Percentiles rank a stretch among this genome's conserved stretches.
These are phyloP conservation scores for Mesoligia furuncula DNA, from an alignment of 2,888 invertebrate species.

Conservation along the genomic window DNA sequence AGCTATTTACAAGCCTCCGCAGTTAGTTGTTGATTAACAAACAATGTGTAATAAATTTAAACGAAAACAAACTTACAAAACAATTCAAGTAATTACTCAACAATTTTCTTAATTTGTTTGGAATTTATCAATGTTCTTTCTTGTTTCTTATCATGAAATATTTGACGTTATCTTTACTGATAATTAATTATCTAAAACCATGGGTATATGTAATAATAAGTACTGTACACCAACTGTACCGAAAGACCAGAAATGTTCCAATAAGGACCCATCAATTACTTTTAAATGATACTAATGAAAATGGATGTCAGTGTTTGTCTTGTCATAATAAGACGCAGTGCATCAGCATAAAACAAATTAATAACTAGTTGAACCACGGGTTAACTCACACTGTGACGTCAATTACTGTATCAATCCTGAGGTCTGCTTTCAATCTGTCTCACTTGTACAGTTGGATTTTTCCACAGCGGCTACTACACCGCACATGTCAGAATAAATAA, in stretches of 20 bases:
- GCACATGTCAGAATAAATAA: constrained; percentile 20
- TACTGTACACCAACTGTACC: not conserved
- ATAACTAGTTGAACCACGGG: constrained; percentile 4
- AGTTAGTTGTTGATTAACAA: constrained; percentile 3
- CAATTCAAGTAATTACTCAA: not conserved
- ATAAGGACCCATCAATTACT: not conserved
- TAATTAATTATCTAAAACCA: no score
- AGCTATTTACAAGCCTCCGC: no score
- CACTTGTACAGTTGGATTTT: not conserved
- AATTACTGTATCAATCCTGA: not conserved
- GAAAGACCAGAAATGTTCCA: not conserved
- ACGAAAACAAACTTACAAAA: not conserved
- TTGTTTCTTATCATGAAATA: not conserved
- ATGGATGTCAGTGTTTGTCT: not conserved
- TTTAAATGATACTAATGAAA: not conserved
- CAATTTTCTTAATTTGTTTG: not conserved
- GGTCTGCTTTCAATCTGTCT: not conserved
- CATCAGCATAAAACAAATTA: constrained; percentile 16
- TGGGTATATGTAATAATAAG: not conserved
- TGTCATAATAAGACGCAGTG: constrained; percentile 7
- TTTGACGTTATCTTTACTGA: not conserved
- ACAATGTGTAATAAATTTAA: constrained; percentile 5
- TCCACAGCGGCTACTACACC: not conserved
- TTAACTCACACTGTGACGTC: constrained; percentile 8
- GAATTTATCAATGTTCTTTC: not conserved